phyloP scores from a whole-genome alignment of 2,113 vertebrate species.

The Brachypodius melanocephalos region DNA sequence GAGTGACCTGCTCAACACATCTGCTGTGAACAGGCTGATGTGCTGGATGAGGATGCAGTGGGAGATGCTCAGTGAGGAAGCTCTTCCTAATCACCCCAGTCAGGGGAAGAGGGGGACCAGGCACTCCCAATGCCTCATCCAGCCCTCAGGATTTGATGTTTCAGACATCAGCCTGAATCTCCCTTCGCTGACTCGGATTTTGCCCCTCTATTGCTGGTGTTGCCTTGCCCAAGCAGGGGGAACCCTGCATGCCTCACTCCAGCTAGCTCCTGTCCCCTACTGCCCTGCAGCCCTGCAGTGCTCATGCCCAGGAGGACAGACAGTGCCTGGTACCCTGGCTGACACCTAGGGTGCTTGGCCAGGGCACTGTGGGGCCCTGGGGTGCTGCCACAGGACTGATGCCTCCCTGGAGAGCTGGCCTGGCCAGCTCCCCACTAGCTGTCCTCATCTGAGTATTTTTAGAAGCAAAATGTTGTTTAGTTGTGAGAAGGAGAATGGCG shows the following conservation, averaged over 20 bases:
- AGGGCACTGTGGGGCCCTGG: neutral
- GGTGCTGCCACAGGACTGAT: neutral
- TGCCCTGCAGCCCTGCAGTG: accelerated
- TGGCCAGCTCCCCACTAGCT: accelerated
- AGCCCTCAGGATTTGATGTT: neutral
- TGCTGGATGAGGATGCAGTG: neutral
- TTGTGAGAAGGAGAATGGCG: neutral
- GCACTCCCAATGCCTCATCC: accelerated
- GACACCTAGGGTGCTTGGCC: neutral
- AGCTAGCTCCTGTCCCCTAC: neutral
- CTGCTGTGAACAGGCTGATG: neutral
- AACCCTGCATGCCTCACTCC: accelerated
- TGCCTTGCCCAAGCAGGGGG: neutral
- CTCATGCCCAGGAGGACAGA: neutral
- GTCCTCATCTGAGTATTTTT: neutral
- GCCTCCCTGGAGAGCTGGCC: neutral
- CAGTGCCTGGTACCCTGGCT: neutral
- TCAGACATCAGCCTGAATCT: neutral
- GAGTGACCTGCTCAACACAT: accelerated
- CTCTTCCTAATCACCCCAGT: neutral
- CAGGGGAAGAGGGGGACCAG: accelerated
- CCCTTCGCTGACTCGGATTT: accelerated
- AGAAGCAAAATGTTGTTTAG: neutral
- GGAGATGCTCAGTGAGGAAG: neutral
- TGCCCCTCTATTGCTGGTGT: accelerated